Evolutionary conservation across 2,113 vertebrate species (phyloP).

Genomic region (Leptodactylus fuscus): DNA sequence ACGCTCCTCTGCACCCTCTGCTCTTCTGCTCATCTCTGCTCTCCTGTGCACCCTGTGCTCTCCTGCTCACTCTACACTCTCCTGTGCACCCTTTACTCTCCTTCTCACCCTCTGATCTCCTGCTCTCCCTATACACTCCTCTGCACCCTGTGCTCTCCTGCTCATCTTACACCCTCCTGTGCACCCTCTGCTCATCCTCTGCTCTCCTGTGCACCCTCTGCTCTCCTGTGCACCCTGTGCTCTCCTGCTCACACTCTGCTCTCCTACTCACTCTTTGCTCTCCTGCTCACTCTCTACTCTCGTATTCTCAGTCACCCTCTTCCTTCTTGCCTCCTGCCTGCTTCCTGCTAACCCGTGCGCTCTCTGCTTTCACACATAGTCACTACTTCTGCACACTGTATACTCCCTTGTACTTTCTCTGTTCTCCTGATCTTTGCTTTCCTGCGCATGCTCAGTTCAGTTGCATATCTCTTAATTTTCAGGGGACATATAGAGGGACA

Average conservation of each 20-base stretch:
- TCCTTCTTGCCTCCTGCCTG: not conserved
- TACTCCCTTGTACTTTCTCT: not conserved
- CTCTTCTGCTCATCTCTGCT: not conserved
- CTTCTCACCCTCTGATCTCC: not conserved
- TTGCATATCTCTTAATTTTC: no score
- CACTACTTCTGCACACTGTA: not conserved
- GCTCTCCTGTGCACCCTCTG: not conserved
- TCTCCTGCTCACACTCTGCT: not conserved
- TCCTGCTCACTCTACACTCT: not conserved
- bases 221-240: not conserved
- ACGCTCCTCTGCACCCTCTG: not conserved
- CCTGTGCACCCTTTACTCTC: not conserved
- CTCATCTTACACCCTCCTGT: not conserved
- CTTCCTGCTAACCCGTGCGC: no score
- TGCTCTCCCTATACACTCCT: not conserved
- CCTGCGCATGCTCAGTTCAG: not conserved
- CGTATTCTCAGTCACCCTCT: not conserved
- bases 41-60: not conserved
- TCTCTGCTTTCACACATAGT: not conserved
- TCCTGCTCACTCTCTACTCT: no score
- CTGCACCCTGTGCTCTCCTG: not conserved
- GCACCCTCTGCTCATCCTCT: not conserved
- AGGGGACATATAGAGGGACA: no score
- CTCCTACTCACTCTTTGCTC: not conserved
- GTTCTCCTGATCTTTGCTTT: not conserved